Evolutionary conservation across 92 coral and sea anemone species (phyloP).

Genomic region (Bergia sp.): DNA sequence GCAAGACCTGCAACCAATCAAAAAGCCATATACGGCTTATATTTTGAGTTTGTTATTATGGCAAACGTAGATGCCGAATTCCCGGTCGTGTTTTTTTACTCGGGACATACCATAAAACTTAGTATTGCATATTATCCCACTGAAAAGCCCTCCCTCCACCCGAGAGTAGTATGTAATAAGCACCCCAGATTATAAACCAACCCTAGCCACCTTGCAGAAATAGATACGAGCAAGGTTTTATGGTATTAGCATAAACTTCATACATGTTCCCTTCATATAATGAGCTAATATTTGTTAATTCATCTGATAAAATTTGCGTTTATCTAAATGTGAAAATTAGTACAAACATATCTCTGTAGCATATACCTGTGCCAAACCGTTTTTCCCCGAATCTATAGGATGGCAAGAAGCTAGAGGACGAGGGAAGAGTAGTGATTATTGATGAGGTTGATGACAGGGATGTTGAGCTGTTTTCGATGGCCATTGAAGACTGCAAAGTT

Average conservation of each 20-base stretch:
- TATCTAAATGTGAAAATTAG: background rate
- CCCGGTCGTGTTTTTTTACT: too few relatives aligned
- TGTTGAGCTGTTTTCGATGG: slow-evolving; percentile 87
- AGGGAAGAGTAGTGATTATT: slow-evolving; percentile 89
- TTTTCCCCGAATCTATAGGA: slow-evolving; percentile 36
- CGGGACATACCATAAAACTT: too few relatives aligned
- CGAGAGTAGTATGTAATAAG: too few relatives aligned
- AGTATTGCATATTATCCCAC: too few relatives aligned
- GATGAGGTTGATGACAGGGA: slow-evolving; percentile 96
- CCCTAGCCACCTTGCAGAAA: too few relatives aligned
- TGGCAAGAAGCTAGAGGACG: slow-evolving; percentile 69
- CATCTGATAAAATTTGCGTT: background rate
- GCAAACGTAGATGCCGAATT: too few relatives aligned
- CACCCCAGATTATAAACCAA: too few relatives aligned
- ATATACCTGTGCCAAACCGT: background rate
- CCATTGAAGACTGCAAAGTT: slow-evolving; percentile 80
- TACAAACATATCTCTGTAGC: background rate
- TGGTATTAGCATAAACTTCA: background rate
- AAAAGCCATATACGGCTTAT: too few relatives aligned
- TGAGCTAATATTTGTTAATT: too few relatives aligned
- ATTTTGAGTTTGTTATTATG: too few relatives aligned
- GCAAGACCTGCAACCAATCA: too few relatives aligned
- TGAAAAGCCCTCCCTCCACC: too few relatives aligned
- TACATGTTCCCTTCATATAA: background rate
- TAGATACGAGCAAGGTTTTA: background rate